phyloP scores from a whole-genome alignment of 2,888 invertebrate species.

The Hyles lineata region DNA sequence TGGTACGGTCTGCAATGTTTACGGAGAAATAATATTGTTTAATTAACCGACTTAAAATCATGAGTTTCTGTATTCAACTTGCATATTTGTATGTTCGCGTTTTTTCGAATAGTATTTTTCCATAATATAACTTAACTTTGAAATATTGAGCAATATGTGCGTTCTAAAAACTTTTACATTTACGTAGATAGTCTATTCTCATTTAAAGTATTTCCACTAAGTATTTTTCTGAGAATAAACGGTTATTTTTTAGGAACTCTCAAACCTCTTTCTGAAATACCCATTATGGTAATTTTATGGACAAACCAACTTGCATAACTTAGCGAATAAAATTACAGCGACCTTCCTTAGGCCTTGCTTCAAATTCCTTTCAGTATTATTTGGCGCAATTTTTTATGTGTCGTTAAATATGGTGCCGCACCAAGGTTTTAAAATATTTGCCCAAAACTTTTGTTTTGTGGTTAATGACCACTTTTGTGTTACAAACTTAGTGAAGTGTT shows the following conservation, averaged over 20 bases:
- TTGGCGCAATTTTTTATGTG: conserved; percentile 20
- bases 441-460: background rate
- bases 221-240: no score
- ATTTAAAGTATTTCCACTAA: no score
- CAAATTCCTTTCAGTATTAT: conserved; percentile 42
- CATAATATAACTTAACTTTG: no score
- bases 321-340: conserved; percentile 38
- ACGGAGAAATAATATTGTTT: background rate
- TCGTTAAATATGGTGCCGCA: conserved; percentile 6
- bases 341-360: conserved; percentile 48
- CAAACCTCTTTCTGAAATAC: no score
- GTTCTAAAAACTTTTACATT: no score
- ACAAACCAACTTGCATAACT: conserved; percentile 8
- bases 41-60: background rate
- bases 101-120: no score
- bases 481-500: background rate
- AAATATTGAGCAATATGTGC: no score
- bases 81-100: no score
- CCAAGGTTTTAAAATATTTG: conserved; percentile 14
- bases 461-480: background rate
- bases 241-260: no score
- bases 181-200: no score
- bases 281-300: background rate
- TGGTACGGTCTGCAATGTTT: background rate
- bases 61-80: no score